These are phyloP conservation scores for Parotocinclus haroldoi DNA, from an alignment of 2,797 vertebrate genomes.

Conservation along the genomic window DNA sequence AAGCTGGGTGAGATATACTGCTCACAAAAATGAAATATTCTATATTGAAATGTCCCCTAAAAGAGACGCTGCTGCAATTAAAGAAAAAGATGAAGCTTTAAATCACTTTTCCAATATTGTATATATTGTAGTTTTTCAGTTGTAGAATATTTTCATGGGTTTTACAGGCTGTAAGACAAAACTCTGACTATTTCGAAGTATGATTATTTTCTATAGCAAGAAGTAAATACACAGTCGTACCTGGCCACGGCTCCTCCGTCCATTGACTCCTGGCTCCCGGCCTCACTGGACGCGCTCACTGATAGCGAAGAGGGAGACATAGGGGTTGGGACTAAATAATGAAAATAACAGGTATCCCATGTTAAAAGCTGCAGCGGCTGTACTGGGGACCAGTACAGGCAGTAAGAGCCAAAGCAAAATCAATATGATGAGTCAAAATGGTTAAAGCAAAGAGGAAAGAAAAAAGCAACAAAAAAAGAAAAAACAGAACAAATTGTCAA, in stretches of 20 bases:
- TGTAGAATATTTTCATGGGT: no score
- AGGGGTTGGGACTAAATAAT: slow-evolving; percentile 92
- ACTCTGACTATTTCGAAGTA: no score
- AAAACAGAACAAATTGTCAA: slow-evolving; percentile 63
- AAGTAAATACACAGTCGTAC: slow-evolving; percentile 62
- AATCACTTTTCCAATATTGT: no score
- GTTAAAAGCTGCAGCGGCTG: slow-evolving; percentile 86
- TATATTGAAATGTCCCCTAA: no score
- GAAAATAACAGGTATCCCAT: slow-evolving; percentile 86
- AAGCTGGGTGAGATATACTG: no score
- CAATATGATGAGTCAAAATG: slow-evolving; percentile 70
- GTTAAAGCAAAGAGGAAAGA: slow-evolving; percentile 52
- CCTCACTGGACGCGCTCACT: slow-evolving; percentile 86
- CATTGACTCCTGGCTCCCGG: slow-evolving; percentile 85
- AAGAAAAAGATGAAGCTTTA: no score
- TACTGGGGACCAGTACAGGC: slow-evolving; percentile 81
- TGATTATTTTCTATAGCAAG: no score
- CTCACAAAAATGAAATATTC: no score
- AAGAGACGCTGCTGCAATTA: no score
- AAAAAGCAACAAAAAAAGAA: slow-evolving; percentile 54
- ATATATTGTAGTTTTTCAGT: no score
- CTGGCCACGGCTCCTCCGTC: slow-evolving; percentile 79
- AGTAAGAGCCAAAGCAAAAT: slow-evolving; percentile 73
- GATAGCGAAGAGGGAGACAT: slow-evolving; percentile 90
- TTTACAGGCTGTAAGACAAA: no score